Evolutionary conservation across 1,140 invertebrate species (phyloP).

Genomic region (Helicoverpa armigera): DNA sequence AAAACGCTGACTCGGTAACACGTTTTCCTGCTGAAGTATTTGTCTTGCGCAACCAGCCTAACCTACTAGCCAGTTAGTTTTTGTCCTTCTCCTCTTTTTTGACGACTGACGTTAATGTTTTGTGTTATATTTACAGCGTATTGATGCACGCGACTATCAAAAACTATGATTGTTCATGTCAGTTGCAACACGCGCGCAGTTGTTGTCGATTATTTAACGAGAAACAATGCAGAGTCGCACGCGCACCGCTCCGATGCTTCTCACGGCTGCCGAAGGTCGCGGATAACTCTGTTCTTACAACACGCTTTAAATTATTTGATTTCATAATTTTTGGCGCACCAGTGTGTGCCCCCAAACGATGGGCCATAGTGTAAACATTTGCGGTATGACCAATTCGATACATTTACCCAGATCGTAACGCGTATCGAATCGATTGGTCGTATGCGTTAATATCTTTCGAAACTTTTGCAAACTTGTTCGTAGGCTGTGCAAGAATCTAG

Average conservation of each 20-base stretch:
- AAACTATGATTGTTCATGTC: constrained; percentile 50
- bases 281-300: constrained; percentile 78
- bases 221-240: constrained; percentile 80
- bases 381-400: constrained; percentile 6
- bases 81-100: background rate
- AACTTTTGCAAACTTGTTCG: constrained; percentile 32
- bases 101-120: constrained; percentile 28
- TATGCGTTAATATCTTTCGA: constrained; percentile 34
- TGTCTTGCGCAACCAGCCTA: constrained; percentile 4
- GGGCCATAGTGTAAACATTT: constrained; percentile 41
- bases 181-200: constrained; percentile 71
- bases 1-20: background rate
- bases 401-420: constrained; percentile 41
- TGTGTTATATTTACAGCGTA: constrained; percentile 50
- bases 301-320: constrained; percentile 82
- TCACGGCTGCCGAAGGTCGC: constrained; percentile 81
- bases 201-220: constrained; percentile 82
- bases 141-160: constrained; percentile 49
- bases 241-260: constrained; percentile 68
- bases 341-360: constrained; percentile 60
- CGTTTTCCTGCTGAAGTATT: background rate
- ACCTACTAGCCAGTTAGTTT: background rate
- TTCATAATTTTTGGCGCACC: constrained; percentile 75
- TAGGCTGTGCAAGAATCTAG: constrained; percentile 12
- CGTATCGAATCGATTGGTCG: constrained; percentile 27